phyloP scores from a whole-genome alignment of 2,113 vertebrate genomes.

The Microcebus jonahi region DNA sequence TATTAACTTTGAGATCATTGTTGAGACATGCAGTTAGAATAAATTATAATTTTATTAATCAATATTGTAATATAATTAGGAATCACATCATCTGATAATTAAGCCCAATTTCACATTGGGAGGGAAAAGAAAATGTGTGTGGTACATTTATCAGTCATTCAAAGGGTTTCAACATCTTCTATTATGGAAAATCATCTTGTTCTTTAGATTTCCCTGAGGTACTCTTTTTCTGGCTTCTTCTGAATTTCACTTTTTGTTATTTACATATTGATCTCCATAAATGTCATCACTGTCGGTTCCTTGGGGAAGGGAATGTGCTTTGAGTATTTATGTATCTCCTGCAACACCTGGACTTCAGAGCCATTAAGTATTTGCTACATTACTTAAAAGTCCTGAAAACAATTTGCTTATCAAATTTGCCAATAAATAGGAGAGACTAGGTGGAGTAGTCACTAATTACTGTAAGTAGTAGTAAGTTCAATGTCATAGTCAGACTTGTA shows the following conservation, averaged over 20 bases:
- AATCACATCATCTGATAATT: neutral
- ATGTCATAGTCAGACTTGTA: neutral
- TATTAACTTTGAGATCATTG: conserved; percentile 38
- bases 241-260: neutral
- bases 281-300: neutral
- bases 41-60: conserved; percentile 24
- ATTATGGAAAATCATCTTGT: neutral
- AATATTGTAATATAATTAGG: neutral
- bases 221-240: neutral
- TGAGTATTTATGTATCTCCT: conserved; percentile 7
- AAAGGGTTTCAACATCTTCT: neutral
- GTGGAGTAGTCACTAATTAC: neutral
- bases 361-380: neutral
- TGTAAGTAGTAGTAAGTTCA: neutral
- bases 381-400: neutral
- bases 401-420: conserved; percentile 13
- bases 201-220: neutral
- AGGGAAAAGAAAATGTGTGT: neutral
- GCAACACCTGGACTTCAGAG: neutral
- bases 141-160: neutral
- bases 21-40: neutral
- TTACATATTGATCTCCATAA: neutral
- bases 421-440: neutral
- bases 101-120: neutral
- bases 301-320: neutral